Percentiles rank a stretch among this genome's conserved stretches.
Conservation (phyloP, 2,113 vertebrate species). For the Tangachromis dhanisi region DNA sequence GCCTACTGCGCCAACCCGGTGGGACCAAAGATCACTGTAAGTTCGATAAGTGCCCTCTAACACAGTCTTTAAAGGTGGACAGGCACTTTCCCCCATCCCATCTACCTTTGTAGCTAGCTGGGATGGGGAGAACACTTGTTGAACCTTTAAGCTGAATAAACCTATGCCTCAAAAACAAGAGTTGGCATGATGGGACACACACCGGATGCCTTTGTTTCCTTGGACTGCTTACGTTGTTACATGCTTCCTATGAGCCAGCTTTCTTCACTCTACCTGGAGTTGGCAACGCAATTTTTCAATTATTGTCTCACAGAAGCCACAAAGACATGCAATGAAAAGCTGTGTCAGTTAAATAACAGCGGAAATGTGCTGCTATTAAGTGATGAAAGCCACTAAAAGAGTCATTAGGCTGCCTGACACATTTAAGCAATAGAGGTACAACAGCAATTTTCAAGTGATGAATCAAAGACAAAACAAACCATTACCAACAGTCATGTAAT, state of each 20-base stretch:
- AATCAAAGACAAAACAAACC: constrained; percentile 13
- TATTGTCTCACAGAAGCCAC: background rate
- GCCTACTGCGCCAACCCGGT: background rate
- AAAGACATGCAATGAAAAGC: background rate
- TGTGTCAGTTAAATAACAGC: background rate
- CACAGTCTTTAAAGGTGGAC: background rate
- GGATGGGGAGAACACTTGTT: background rate
- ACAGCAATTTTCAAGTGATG: background rate
- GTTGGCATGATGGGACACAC: background rate
- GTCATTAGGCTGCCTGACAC: constrained; percentile 5
- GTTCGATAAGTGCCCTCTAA: background rate
- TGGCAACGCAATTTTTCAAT: background rate
- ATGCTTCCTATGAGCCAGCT: background rate
- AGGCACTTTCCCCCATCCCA: background rate
- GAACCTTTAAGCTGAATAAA: background rate
- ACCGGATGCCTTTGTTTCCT: background rate
- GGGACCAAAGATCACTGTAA: background rate
- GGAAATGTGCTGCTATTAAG: background rate
- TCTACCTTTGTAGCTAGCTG: background rate
- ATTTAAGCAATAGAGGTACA: background rate
- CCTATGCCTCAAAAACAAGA: background rate
- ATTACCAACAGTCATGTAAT: background rate
- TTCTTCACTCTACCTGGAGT: background rate
- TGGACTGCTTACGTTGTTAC: background rate
- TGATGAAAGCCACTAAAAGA: background rate